Conservation (phyloP, 2,888 invertebrate species). For the Diaprepes abbreviatus region DNA sequence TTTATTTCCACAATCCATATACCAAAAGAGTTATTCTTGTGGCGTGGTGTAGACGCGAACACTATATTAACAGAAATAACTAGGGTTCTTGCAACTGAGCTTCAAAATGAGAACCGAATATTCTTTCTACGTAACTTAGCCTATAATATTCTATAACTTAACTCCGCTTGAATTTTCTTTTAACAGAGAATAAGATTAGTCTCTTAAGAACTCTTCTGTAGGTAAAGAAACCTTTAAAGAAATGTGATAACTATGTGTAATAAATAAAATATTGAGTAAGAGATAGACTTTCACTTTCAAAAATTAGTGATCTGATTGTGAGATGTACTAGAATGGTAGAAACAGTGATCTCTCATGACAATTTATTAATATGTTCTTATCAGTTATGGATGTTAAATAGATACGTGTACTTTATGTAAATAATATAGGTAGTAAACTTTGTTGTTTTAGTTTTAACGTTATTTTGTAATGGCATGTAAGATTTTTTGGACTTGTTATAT, state of each 20-base stretch:
- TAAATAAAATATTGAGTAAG: slow-evolving; percentile 53
- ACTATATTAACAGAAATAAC: no score
- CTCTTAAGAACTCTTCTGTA: slow-evolving; percentile 45
- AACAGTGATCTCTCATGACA: slow-evolving; percentile 66
- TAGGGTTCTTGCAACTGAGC: no score
- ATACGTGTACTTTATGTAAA: slow-evolving; percentile 27
- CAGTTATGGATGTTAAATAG: slow-evolving; percentile 47
- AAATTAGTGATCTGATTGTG: slow-evolving; percentile 60
- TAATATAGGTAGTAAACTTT: slow-evolving; percentile 25
- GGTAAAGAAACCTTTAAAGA: slow-evolving; percentile 56
- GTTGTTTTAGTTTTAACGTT: slow-evolving; percentile 19
- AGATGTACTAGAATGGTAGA: slow-evolving; percentile 58
- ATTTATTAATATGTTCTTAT: slow-evolving; percentile 56
- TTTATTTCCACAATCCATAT: no score
- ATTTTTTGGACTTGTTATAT: slow-evolving; percentile 3
- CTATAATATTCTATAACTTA: background rate
- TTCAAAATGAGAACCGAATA: no score
- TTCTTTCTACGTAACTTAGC: no score
- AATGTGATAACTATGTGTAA: slow-evolving; percentile 64
- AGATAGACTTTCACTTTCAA: slow-evolving; percentile 50
- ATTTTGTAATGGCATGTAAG: slow-evolving; percentile 5
- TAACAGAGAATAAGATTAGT: background rate
- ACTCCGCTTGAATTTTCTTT: background rate
- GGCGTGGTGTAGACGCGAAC: no score
- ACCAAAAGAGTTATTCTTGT: no score